A percentile compares a stretch with the other conserved stretches of the same genome.
These are phyloP conservation scores for Eublepharis macularius DNA, from an alignment of 2,113 vertebrate species.

Conservation along the genomic window DNA sequence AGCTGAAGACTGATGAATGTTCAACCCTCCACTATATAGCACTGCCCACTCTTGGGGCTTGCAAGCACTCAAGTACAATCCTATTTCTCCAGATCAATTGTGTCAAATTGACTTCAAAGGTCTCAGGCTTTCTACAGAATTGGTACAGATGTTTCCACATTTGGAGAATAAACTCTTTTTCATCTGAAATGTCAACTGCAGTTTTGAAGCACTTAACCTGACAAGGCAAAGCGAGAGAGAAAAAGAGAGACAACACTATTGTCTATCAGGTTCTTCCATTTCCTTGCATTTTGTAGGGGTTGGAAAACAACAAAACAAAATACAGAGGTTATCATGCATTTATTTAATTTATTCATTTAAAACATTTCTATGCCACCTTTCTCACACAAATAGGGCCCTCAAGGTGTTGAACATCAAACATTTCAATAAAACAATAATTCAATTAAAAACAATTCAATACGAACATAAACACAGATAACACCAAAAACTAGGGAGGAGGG, in stretches of 20 bases:
- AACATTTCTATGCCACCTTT: no score
- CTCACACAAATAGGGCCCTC: no score
- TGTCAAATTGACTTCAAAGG: constrained; percentile 55
- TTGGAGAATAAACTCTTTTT: constrained; percentile 35
- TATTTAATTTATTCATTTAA: no score
- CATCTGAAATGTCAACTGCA: not conserved
- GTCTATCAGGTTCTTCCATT: not conserved
- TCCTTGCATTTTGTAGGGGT: constrained; percentile 4
- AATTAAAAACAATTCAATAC: no score
- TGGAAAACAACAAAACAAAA: not conserved
- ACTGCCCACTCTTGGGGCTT: constrained; percentile 44
- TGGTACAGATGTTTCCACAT: constrained; percentile 16
- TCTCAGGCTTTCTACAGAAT: constrained; percentile 50
- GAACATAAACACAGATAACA: no score
- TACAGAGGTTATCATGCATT: no score
- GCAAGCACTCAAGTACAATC: constrained; percentile 32
- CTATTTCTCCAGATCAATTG: constrained; percentile 47
- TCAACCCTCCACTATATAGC: constrained; percentile 29
- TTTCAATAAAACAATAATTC: no score
- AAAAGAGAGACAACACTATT: not conserved
- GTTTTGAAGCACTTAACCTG: constrained; percentile 6
- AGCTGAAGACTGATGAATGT: constrained; percentile 21
- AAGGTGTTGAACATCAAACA: no score
- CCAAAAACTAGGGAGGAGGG: no score
- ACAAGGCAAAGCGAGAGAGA: no score